phyloP scores from a whole-genome alignment of 2,113 vertebrate species.

The Patagioenas fasciata region DNA sequence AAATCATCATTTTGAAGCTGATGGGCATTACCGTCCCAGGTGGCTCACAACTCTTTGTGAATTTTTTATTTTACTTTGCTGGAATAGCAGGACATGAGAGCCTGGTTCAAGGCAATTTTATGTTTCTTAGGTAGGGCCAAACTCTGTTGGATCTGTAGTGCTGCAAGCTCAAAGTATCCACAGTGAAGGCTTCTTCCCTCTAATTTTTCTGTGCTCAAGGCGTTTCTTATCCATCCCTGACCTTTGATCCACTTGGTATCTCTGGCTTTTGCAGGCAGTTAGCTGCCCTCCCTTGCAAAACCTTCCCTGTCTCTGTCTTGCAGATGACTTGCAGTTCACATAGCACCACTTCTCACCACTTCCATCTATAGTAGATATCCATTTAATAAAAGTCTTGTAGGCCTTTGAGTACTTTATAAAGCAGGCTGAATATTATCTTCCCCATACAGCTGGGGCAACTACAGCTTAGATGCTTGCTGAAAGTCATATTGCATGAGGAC shows the following conservation, averaged over 20 bases:
- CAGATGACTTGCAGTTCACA: accelerated
- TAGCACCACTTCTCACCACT: background rate
- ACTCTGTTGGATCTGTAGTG: background rate
- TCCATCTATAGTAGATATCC: background rate
- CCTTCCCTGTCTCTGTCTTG: background rate
- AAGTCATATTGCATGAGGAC: background rate
- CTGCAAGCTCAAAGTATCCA: background rate
- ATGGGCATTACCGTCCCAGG: background rate
- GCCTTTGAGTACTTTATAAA: background rate
- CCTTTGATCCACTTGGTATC: background rate
- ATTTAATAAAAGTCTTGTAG: background rate
- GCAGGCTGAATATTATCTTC: background rate
- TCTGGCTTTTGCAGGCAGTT: background rate
- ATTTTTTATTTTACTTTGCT: background rate
- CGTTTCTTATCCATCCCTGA: background rate
- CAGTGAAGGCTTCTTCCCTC: background rate
- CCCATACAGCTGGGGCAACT: background rate
- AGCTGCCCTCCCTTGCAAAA: background rate
- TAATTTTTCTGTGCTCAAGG: background rate
- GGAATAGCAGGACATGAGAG: background rate
- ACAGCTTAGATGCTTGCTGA: background rate
- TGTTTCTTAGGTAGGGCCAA: background rate
- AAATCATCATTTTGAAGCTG: constrained; percentile 8
- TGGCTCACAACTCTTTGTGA: background rate
- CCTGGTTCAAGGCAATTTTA: background rate